Percentiles rank a stretch among this genome's conserved stretches.
Conservation (phyloP, 2,113 vertebrate genomes). For the Silurus asotus region DNA sequence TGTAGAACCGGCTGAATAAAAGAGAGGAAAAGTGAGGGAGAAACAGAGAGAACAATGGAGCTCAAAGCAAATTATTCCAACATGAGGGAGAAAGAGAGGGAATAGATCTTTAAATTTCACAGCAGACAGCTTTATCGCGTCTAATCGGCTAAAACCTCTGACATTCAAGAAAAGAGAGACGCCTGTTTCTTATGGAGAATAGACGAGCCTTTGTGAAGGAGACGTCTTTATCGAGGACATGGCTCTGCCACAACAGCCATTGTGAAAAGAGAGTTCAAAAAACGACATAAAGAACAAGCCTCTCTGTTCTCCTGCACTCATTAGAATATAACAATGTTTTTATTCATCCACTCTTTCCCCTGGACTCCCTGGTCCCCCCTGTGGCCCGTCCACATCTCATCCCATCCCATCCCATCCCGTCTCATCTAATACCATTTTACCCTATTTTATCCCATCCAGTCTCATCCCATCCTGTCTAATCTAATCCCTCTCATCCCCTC, state of each 20-base stretch:
- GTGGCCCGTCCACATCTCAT: neutral
- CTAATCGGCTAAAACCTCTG: constrained; percentile 52
- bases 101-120: constrained; percentile 48
- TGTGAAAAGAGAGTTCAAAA: constrained; percentile 47
- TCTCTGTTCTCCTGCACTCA: constrained; percentile 47
- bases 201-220: constrained; percentile 47
- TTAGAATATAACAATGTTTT: constrained; percentile 42
- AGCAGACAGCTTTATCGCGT: constrained; percentile 59
- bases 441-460: neutral
- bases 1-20: constrained; percentile 60
- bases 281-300: constrained; percentile 33
- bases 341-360: constrained; percentile 18
- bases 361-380: neutral
- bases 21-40: constrained; percentile 59
- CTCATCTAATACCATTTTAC: neutral
- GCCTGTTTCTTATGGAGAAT: constrained; percentile 47
- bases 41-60: constrained; percentile 70
- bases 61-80: constrained; percentile 56
- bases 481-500: neutral
- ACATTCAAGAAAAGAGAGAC: constrained; percentile 49
- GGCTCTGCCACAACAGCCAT: constrained; percentile 49
- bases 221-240: constrained; percentile 52
- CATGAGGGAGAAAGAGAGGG: constrained; percentile 37
- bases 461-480: neutral
- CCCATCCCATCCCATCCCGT: neutral